Evolutionary conservation across 2,888 invertebrate species (phyloP), one percentile per base, ranked within the genome.

Genomic region (Sinodicranocentrus sp.): DNA sequence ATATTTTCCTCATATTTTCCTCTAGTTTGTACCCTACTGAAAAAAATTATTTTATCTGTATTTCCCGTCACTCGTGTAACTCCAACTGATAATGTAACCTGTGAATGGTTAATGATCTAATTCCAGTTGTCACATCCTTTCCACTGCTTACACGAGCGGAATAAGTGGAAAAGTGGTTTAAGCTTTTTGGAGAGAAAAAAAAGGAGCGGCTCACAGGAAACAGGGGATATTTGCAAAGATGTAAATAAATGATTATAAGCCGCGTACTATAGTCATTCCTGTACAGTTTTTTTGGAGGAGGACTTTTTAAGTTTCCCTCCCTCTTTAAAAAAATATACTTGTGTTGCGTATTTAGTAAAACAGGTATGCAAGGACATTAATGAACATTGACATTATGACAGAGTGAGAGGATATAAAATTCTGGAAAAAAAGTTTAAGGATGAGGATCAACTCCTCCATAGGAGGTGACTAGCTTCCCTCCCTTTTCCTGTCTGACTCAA

Each of bases 51-150:
- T 65, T 43, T 65, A 65, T 43, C 43, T 43, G 19, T n/a, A n/a
- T 65, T 65, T 43, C 23, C 43, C 65, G 23, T 65, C 65, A 65
- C 28, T 21, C 1, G 43, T 59, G n/a, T 48, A 65, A 65, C 43
- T 43, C 21, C 43, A 65, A 65, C 43, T 65, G 65, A 65, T 43
- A 65, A 65, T 39, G 39, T 61, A 61, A n/a, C n/a, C n/a, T 61
- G 65, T 43, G 65, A 43, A 65, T 43, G 21, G 23, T 39, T 65
- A 65, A 65, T 65, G 65, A 65, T 43, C 43, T 21, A 65, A 65
- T 65, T 65, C 17, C 65, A 19, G 2, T 6, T 65, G 65, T 65
- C 65, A 65, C 65, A 65, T 65, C 65, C 65, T 13, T 8, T 65
- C 65, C 65, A 63, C 23, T 61, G n/a, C 28, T 28, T 28, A 26